phyloP scores from a whole-genome alignment of 2,888 invertebrate species.

The Serrognathus titanus region DNA sequence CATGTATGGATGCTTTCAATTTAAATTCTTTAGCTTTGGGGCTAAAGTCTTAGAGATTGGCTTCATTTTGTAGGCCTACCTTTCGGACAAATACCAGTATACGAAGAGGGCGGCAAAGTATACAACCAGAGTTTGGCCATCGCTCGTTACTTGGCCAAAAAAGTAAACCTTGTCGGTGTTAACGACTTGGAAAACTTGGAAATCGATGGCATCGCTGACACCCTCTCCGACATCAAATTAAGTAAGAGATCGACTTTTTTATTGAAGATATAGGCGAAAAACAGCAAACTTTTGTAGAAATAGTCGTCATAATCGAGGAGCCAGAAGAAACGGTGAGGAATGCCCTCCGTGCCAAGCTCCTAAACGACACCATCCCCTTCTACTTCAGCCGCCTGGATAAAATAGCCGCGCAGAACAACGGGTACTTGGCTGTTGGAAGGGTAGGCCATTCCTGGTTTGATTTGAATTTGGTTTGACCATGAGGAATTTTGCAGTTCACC shows the following conservation, averaged over 20 bases:
- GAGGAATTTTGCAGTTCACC: slow-evolving; percentile 48
- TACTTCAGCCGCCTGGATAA: slow-evolving; percentile 56
- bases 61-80: slow-evolving; percentile 14
- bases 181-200: slow-evolving; percentile 57
- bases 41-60: too few relatives aligned
- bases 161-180: slow-evolving; percentile 57
- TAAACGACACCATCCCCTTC: slow-evolving; percentile 54
- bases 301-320: slow-evolving; percentile 50
- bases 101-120: slow-evolving; percentile 61
- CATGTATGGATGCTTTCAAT: too few relatives aligned
- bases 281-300: slow-evolving; percentile 39
- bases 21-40: too few relatives aligned
- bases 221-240: slow-evolving; percentile 53
- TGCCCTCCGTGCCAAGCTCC: slow-evolving; percentile 32
- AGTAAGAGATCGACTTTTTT: slow-evolving; percentile 4
- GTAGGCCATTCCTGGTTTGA: not conserved
- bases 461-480: too few relatives aligned
- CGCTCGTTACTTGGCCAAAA: slow-evolving; percentile 59
- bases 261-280: too few relatives aligned
- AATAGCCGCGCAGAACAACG: slow-evolving; percentile 57
- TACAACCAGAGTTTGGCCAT: slow-evolving; percentile 61
- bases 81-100: slow-evolving; percentile 61
- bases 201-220: slow-evolving; percentile 61
- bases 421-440: slow-evolving; percentile 53
- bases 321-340: slow-evolving; percentile 52